phyloP scores from a whole-genome alignment of 2,113 vertebrate genomes.

The Forbesichthys papilliferus region DNA sequence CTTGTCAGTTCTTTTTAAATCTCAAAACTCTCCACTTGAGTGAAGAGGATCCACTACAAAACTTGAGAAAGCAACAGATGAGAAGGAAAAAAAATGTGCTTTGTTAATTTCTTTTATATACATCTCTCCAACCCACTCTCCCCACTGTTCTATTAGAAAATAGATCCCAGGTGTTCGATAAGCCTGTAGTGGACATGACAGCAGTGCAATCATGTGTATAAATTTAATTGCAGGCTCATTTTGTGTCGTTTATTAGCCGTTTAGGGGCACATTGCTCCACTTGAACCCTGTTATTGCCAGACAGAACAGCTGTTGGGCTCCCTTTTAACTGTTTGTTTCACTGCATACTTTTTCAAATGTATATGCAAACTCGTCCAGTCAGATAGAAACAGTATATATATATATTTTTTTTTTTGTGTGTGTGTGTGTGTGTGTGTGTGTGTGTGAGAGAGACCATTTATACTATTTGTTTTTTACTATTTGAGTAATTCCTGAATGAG shows the following conservation, averaged over 20 bases:
- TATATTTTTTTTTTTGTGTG: neutral
- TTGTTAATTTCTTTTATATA: slow-evolving; percentile 60
- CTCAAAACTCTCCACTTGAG: slow-evolving; percentile 25
- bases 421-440: too few relatives aligned
- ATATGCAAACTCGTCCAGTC: slow-evolving; percentile 49
- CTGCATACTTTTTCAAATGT: slow-evolving; percentile 62
- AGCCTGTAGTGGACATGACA: slow-evolving; percentile 83
- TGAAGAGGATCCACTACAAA: slow-evolving; percentile 53
- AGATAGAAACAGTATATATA: slow-evolving; percentile 20
- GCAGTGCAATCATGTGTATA: slow-evolving; percentile 85
- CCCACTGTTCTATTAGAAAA: slow-evolving; percentile 79
- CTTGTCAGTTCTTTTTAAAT: slow-evolving; percentile 35
- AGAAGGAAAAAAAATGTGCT: slow-evolving; percentile 45
- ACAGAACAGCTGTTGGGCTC: slow-evolving; percentile 80
- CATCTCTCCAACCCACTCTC: slow-evolving; percentile 59
- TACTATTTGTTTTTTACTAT: neutral
- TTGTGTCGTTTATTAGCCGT: slow-evolving; percentile 82
- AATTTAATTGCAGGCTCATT: slow-evolving; percentile 85
- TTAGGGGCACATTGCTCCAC: slow-evolving; percentile 82
- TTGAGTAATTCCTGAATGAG: neutral
- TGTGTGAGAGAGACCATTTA: neutral
- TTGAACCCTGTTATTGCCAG: slow-evolving; percentile 82
- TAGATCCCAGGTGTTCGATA: slow-evolving; percentile 84
- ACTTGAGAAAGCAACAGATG: slow-evolving; percentile 55
- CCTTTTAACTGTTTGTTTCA: slow-evolving; percentile 75